Evolutionary conservation across 2,797 vertebrate genomes (phyloP).

Genomic region (Momotus momota): DNA sequence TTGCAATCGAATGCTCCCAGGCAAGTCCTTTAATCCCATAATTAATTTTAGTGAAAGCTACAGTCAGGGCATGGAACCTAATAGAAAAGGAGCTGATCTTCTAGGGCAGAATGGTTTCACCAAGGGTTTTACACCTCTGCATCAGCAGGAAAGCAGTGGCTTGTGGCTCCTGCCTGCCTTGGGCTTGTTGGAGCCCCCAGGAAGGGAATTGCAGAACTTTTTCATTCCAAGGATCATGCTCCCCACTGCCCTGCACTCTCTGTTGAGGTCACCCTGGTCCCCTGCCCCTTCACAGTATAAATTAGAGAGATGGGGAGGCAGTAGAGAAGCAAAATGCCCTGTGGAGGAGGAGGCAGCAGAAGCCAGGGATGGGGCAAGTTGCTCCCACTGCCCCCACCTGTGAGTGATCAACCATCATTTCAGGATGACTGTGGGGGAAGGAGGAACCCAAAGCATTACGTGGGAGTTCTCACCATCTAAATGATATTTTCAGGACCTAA

Average conservation of each 20-base stretch:
- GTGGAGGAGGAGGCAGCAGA: background rate
- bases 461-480: background rate
- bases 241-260: background rate
- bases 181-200: background rate
- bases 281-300: background rate
- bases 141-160: background rate
- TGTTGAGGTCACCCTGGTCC: background rate
- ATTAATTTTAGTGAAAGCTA: constrained; percentile 19
- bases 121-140: background rate
- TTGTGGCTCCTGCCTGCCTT: background rate
- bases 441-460: background rate
- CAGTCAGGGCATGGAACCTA: background rate
- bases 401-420: fast-evolving
- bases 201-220: background rate
- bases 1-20: background rate
- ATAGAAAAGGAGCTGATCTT: background rate
- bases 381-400: fast-evolving
- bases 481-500: background rate
- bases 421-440: background rate
- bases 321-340: background rate
- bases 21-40: background rate
- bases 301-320: background rate
- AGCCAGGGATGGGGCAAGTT: background rate
- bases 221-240: background rate
- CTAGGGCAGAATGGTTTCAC: background rate